Percentiles rank a stretch among this genome's conserved stretches.
Evolutionary conservation across 2,113 vertebrate genomes (phyloP).

Genomic region (Oreochromis tanganicae): DNA sequence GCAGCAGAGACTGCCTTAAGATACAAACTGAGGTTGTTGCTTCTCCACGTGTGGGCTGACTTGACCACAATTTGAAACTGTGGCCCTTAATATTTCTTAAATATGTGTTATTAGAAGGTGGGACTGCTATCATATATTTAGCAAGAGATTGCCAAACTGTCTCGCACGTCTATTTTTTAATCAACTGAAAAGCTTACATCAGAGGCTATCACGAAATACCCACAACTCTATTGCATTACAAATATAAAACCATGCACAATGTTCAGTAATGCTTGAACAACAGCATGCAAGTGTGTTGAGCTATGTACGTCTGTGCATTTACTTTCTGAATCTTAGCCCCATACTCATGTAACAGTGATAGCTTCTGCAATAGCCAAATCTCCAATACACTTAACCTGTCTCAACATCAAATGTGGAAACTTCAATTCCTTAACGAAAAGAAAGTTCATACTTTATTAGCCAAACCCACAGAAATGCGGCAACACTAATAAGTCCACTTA

Average conservation of each 20-base stretch:
- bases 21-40: neutral
- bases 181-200: neutral
- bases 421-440: neutral
- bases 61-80: neutral
- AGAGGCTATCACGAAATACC: neutral
- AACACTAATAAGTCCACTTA: neutral
- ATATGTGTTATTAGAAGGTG: neutral
- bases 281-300: neutral
- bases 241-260: neutral
- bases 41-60: neutral
- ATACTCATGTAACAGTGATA: neutral
- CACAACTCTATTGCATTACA: neutral
- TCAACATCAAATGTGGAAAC: neutral
- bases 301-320: neutral
- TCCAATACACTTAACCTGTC: neutral
- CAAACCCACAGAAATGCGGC: neutral
- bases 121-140: neutral
- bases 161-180: neutral
- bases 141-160: neutral
- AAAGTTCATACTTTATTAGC: neutral
- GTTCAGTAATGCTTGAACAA: neutral
- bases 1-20: neutral
- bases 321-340: neutral
- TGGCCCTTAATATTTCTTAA: neutral
- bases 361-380: neutral